Evolutionary conservation across 2,888 invertebrate genomes (phyloP).

Genomic region (Congeria kusceri): DNA sequence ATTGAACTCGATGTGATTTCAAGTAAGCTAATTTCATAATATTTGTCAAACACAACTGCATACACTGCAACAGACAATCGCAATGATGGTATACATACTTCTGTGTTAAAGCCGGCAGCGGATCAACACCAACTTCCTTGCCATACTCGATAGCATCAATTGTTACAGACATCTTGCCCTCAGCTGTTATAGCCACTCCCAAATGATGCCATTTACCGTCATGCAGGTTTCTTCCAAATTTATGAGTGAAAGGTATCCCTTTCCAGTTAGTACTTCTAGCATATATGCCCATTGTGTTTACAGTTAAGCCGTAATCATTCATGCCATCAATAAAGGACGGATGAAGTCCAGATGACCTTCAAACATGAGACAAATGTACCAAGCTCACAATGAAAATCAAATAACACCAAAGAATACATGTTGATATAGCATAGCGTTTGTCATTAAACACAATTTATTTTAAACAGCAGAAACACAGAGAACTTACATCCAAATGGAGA

Average conservation of each 20-base stretch:
- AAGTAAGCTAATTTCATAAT: too few relatives aligned
- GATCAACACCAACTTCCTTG: not conserved
- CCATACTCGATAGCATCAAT: constrained; percentile 16
- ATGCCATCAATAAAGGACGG: not conserved
- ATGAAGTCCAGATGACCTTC: constrained; percentile 9
- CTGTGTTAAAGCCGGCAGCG: too few relatives aligned
- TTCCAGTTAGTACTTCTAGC: not conserved
- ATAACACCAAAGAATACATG: too few relatives aligned
- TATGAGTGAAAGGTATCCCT: not conserved
- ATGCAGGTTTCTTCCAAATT: constrained; percentile 4
- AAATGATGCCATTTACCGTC: constrained; percentile 56
- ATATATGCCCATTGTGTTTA: not conserved
- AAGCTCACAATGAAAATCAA: too few relatives aligned
- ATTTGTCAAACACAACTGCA: too few relatives aligned
- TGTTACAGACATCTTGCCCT: constrained; percentile 20
- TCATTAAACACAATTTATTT: too few relatives aligned
- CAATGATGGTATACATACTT: too few relatives aligned
- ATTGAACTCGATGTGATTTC: too few relatives aligned
- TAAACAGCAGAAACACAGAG: not conserved
- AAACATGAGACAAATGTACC: not conserved
- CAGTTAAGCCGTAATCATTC: constrained; percentile 1
- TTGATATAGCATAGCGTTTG: too few relatives aligned
- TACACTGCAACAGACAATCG: too few relatives aligned
- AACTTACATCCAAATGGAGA: constrained; percentile 17
- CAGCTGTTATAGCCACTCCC: constrained; percentile 24